Conservation (phyloP, 2,888 invertebrate species). For the Melipona beecheii region DNA sequence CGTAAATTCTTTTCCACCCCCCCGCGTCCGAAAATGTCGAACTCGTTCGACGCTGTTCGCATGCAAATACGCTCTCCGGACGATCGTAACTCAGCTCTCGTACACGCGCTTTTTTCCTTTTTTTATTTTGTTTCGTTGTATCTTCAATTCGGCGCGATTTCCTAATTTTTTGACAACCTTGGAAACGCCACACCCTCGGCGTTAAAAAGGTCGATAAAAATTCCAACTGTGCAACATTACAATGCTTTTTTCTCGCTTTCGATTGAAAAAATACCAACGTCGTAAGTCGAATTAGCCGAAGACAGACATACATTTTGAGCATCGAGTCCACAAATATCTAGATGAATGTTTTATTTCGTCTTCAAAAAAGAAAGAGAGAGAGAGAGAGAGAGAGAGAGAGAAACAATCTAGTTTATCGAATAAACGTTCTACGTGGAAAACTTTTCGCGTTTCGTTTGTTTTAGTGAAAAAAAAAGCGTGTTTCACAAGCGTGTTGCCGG, state of each 20-base stretch:
- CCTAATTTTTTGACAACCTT: neutral
- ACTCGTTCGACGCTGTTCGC: slow-evolving; percentile 24
- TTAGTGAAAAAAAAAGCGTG: neutral
- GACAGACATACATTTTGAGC: too few relatives aligned
- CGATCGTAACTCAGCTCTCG: slow-evolving; percentile 41
- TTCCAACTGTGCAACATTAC: too few relatives aligned
- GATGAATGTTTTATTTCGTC: neutral
- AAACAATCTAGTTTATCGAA: neutral
- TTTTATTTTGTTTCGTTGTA: neutral
- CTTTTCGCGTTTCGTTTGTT: neutral
- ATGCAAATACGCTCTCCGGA: slow-evolving; percentile 41
- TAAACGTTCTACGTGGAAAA: neutral
- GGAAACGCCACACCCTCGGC: neutral
- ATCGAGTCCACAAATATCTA: neutral
- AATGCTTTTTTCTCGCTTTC: too few relatives aligned
- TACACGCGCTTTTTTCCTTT: neutral
- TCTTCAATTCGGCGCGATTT: neutral
- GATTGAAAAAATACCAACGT: too few relatives aligned
- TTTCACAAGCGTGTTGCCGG: neutral
- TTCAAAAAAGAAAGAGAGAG: too few relatives aligned
- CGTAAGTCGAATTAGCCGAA: too few relatives aligned
- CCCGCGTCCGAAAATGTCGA: slow-evolving; percentile 20
- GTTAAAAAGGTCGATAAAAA: neutral
- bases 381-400: too few relatives aligned
- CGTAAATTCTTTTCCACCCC: slow-evolving; percentile 54